Base-by-base conservation (phyloP, 2,113 vertebrate species). In the Lanius collurio region DNA sequence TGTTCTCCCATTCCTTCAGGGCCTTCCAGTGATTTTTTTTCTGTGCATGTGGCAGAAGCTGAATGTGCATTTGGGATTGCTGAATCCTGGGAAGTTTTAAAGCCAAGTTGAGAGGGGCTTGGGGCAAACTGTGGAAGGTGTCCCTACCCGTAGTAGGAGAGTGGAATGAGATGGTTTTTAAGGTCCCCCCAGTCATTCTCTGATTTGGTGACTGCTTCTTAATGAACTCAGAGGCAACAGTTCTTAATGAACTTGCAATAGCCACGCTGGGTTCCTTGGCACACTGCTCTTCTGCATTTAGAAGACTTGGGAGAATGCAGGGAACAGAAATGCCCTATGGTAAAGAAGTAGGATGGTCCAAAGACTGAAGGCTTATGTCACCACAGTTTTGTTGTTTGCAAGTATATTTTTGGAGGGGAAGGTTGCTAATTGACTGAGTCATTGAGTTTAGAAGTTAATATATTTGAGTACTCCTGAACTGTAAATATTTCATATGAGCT, bases 1-100 rank as follows among this genome's bases (percentile, higher is more conserved):
- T 75, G 75, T 27, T 1, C 0, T 76, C 39, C 31, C 50, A 3
- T 27, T 81, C 37, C 56, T 64, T 46, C 33, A 52, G 60, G 27
- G 24, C 39, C 26, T 76, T 33, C 50, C 22, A 4, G 3, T 47
- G 30, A 13, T 22, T 47, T 47, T 47, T 39, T 57, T 44, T 46
- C 35, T 31, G 18, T 42, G 50, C 23, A 1, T 15, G 75, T 26
- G 20, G 50, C n/a, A 37, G 44, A 41, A n/a, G n/a, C n/a, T n/a
- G n/a, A n/a, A 22, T 0, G 0, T 41, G 31, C 19, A 1, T 70
- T 47, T 28, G 57, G 50, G 39, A n/a, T 73, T 55, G 23, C 30
- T 73, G 50, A 18, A 20, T 42, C 52, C 52, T 16, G 42, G 70
- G 52, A 15, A 42, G 52, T 15, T 53, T 42, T 42, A 33, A 73